These are phyloP conservation scores for Palythoa grandis DNA, from an alignment of 92 coral and sea anemone species.

Conservation along the genomic window DNA sequence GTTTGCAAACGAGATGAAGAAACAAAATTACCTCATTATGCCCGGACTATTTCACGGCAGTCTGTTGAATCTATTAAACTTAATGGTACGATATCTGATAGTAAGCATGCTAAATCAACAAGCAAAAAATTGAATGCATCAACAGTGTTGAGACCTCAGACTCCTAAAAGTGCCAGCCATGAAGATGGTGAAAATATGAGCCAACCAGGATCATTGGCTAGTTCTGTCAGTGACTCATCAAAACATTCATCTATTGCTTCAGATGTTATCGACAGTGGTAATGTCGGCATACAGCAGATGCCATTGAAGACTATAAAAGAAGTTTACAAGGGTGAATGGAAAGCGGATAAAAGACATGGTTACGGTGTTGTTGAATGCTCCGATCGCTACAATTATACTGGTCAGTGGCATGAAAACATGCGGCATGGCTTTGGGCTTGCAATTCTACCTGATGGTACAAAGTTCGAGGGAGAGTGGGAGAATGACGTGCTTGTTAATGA, in stretches of 20 bases:
- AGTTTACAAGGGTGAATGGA: conserved; percentile 87
- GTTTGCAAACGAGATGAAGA: conserved; percentile 70
- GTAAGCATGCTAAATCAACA: conserved; percentile 29
- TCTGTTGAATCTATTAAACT: conserved; percentile 77
- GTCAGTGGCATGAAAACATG: conserved; percentile 88
- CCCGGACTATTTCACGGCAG: conserved; percentile 85
- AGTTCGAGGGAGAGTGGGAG: conserved; percentile 86
- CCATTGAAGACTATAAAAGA: conserved; percentile 67
- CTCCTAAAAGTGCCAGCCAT: conserved; percentile 53
- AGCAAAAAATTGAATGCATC: conserved; percentile 40
- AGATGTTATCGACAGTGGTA: conserved; percentile 8
- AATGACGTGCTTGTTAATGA: conserved; percentile 67
- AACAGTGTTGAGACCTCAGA: conserved; percentile 44
- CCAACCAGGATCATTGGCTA: conserved; percentile 64
- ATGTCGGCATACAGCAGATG: conserved; percentile 4
- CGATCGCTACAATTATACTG: conserved; percentile 74
- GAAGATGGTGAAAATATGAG: conserved; percentile 63
- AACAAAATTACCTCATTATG: conserved; percentile 60
- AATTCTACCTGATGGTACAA: conserved; percentile 69
- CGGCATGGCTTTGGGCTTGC: conserved; percentile 88
- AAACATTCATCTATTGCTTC: conserved; percentile 58
- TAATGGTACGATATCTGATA: conserved; percentile 73
- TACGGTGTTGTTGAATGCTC: conserved; percentile 76
- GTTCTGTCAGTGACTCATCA: conserved; percentile 74
- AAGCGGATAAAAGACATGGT: conserved; percentile 86